Base-by-base conservation (phyloP, 2,113 vertebrate species). In the Coreoperca whiteheadi region DNA sequence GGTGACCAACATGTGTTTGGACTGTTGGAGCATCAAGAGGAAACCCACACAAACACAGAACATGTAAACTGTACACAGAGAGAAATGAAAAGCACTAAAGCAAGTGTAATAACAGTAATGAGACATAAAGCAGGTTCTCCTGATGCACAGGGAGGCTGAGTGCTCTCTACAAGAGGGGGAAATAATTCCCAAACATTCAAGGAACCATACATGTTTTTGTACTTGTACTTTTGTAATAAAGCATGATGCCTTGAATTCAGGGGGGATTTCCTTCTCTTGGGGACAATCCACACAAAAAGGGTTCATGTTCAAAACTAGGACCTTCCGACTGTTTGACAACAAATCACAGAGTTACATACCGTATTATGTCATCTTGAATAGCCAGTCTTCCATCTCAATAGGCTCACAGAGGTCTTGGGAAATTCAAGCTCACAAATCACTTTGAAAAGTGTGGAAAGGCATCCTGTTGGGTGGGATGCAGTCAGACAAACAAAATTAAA, bases 401-500 rank as follows among this genome's bases (percentile, higher is more conserved):
- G 20, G 0, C 18, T 72, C 34, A 37, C 21, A 30, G 34, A 74
- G 43, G 50, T 57, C 30, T 43, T 5, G n/a, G 8, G 41, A 73
- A 81, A 76, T 77, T 37, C 37, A 75, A 59, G 50, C 70, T 70
- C 57, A n/a, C 28, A 39, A 60, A 34, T 68, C 30, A 64, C n/a
- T 83, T 56, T 77, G 39, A 83, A 73, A 56, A n/a, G 28, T 65
- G 20, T 15, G 4, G n/a, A 53, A 83, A 77, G 37, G 1, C 25
- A 25, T 59, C 48, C 12, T 56, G 21, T 72, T 11, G 7, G 63
- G 56, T 25, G 21, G 23, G 65, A 64, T 50, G 30, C 56, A 1
- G 60, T 69, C 72, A 57, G 73, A 60, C 66, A 85, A 65, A 78
- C 57, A n/a, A 46, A 74, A 70, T 61, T 41, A 28, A 70, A 77